Evolutionary conservation across 92 coral and sea anemone genomes (phyloP), one percentile per base, ranked within the genome.

Genomic region (Actinernus sp.): DNA sequence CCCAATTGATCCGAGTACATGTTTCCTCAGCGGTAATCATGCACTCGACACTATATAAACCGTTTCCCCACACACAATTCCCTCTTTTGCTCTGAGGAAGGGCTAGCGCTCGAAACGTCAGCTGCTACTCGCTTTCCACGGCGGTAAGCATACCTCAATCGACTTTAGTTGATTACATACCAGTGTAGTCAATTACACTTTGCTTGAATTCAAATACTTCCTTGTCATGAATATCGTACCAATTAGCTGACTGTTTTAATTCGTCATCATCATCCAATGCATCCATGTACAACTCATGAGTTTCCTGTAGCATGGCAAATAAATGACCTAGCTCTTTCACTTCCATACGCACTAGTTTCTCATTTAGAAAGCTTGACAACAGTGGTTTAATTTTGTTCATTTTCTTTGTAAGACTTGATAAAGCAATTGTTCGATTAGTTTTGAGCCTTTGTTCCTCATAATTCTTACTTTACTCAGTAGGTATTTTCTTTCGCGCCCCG

Each of bases 301-400:
- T 58, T 48, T 52, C 61, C 10, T 61, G 72, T 26, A 73, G 31
- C 36, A 48, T 47, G 31, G 33, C 40, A 34, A 73, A 47, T 25
- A 73, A 47, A 1, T 32, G 39, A 18, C 61, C 56, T 4, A 73
- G 28, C 21, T 31, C 53, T 60, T 73, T 55, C 23, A 37, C 55
- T 63, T 61, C 70, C 19, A 37, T 50, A 3, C 16, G 31, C 27
- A 73, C 81, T 68, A 68, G 63, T 18, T 78, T 63, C 16, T 43
- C n/a, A 37, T 73, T 73, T 7, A 50, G 47, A 18, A 26, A 24
- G 27, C 56, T 50, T 12, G 23, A 44, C 7, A 73, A 61, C 11
- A 73, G 55, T 32, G 81, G 81, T 76, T 45, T 60, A 31, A 78
- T 68, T 66, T 47, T 77, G 37, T 76, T 76, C 30, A 76, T 65